Conservation (phyloP, 2,888 invertebrate genomes). For the Criorhina ranunculi region DNA sequence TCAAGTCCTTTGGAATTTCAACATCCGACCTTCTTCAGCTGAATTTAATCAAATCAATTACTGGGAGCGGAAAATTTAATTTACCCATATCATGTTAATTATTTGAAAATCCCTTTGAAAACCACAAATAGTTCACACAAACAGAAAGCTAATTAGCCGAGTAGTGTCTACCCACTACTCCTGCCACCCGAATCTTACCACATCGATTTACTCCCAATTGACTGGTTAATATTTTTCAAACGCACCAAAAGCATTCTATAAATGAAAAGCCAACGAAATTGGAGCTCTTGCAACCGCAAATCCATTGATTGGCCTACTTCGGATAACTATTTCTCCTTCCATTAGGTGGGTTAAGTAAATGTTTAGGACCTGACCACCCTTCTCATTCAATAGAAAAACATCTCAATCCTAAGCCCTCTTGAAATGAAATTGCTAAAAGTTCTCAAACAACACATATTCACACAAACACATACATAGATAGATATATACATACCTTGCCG, state of each 20-base stretch:
- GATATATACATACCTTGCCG: slow-evolving; percentile 90
- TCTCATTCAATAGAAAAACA: not conserved
- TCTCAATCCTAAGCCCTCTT: slow-evolving; percentile 13
- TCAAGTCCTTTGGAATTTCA: not conserved
- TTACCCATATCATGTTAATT: slow-evolving; percentile 16
- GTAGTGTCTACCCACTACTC: not conserved
- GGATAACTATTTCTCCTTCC: slow-evolving; percentile 5
- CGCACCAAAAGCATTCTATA: not conserved
- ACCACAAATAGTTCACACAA: slow-evolving; percentile 43
- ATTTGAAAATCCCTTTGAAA: slow-evolving; percentile 11
- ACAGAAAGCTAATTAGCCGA: slow-evolving; percentile 53
- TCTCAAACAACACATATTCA: slow-evolving; percentile 3
- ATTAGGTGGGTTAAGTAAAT: slow-evolving; percentile 22
- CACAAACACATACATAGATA: not conserved
- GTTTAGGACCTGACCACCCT: not conserved
- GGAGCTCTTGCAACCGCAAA: slow-evolving; percentile 34
- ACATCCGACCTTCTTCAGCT: not conserved
- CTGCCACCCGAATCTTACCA: not conserved
- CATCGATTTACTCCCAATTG: not conserved
- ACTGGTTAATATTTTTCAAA: not conserved
- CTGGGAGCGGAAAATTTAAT: slow-evolving; percentile 2
- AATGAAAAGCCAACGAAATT: too few relatives aligned
- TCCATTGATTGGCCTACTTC: slow-evolving; percentile 50
- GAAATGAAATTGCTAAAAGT: slow-evolving; percentile 44
- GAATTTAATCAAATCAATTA: slow-evolving; percentile 25